These are phyloP conservation scores for Potorous gilbertii DNA, from an alignment of 2,797 vertebrate genomes.

Conservation along the genomic window DNA sequence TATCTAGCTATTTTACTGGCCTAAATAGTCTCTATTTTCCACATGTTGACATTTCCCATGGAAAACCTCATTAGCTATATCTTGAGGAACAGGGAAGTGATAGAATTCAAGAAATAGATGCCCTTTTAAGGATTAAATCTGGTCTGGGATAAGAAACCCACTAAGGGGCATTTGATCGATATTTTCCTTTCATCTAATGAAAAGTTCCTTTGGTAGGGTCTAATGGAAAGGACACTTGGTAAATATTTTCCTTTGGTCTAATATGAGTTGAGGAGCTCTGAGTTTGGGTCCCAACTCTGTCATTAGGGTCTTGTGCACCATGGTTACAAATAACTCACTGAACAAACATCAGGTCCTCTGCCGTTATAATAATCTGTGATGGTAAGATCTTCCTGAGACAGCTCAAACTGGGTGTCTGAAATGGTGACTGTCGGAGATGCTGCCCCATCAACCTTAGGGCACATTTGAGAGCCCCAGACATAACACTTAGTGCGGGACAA, in stretches of 20 bases:
- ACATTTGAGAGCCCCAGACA: not conserved
- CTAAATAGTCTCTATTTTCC: conserved; percentile 45
- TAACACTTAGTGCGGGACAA: not conserved
- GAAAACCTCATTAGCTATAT: conserved; percentile 35
- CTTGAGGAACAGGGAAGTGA: conserved; percentile 54
- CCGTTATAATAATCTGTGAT: not conserved
- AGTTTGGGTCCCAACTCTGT: not conserved
- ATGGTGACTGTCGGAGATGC: not conserved
- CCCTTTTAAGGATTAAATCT: not conserved
- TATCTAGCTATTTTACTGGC: not conserved
- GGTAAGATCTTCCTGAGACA: not conserved
- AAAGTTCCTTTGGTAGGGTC: not conserved
- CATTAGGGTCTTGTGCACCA: not conserved
- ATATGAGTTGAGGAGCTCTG: not conserved
- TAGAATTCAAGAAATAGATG: conserved; percentile 23
- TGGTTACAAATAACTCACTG: not conserved
- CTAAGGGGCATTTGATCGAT: not conserved
- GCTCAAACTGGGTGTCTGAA: not conserved
- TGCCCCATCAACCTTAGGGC: not conserved
- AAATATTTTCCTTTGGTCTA: not conserved
- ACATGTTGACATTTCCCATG: not conserved
- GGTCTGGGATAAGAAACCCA: not conserved
- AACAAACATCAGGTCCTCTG: not conserved
- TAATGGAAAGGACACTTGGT: not conserved
- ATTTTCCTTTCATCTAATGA: not conserved